Evolutionary conservation across 64 coral and sea anemone species (phyloP).

Genomic region (Actinia tenebrosa): DNA sequence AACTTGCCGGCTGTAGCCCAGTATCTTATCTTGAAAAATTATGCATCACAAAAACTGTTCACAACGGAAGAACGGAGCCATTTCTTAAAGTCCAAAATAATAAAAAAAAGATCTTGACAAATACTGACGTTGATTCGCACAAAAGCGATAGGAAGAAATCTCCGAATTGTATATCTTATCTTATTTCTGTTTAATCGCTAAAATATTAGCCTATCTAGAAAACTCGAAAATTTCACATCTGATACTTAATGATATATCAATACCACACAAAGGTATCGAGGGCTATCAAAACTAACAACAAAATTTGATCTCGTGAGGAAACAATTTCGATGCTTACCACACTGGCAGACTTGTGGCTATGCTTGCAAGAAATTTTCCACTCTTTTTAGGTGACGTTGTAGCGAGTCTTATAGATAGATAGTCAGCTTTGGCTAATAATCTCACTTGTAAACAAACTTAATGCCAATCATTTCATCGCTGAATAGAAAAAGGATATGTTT

Average conservation of each 20-base stretch:
- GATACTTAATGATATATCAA: neutral
- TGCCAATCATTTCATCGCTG: neutral
- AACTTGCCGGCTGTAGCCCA: neutral
- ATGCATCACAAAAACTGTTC: slow-evolving; percentile 6
- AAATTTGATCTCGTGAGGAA: neutral
- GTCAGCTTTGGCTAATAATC: slow-evolving; percentile 11
- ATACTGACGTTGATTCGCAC: neutral
- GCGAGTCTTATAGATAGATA: slow-evolving; percentile 3
- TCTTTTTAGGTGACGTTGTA: neutral
- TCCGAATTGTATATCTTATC: neutral
- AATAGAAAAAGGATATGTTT: neutral
- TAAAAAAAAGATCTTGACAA: neutral
- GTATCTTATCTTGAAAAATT: slow-evolving; percentile 4
- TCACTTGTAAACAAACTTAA: slow-evolving; percentile 11
- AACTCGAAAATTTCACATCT: neutral
- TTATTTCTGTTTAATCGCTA: slow-evolving; percentile 6
- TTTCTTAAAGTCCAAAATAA: neutral
- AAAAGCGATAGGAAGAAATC: neutral
- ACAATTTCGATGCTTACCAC: neutral
- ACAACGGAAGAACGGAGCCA: neutral
- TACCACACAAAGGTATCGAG: neutral
- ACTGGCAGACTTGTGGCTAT: slow-evolving; percentile 13
- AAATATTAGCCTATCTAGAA: neutral
- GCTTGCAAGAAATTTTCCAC: neutral
- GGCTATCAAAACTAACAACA: neutral